Base-by-base conservation (phyloP, 2,113 vertebrate species). In the Uropsilus gracilis region DNA sequence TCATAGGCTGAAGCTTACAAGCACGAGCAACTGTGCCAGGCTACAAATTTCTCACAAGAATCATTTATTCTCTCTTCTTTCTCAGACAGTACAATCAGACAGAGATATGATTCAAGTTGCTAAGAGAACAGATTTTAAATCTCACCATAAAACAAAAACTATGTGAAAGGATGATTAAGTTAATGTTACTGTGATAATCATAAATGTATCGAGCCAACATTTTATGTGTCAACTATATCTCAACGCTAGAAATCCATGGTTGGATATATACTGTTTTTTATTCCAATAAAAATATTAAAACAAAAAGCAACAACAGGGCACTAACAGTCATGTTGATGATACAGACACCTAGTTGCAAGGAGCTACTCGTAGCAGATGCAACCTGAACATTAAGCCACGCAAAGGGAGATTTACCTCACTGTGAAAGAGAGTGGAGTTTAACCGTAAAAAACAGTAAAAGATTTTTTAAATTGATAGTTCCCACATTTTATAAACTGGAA, bases 321-420 rank as follows among this genome's bases (percentile, higher is more conserved):
- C 72, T 17, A 77, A 71, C 5, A 64, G 28, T 17, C 64, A 10
- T 81, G 1, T 32, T 77, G 39, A 55, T 71, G n/a, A 71, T 37
- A 69, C 69, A 84, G 1, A 14, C 34, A 63, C 9, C 20, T 50
- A 91, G 16, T 69, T 34, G 37, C 28, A 7, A 88, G 61, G 26
- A 69, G 81, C 69, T 32, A 64, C 24, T 75, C 87, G 68, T 69
- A 42, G 68, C 1, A 87, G 17, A 76, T 24, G 80, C 44, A 77
- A 77, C 22, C 82, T 77, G 20, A 86, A 86, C 0, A 78, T 20
- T 66, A 82, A 83, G 50, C 8, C 39, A 85, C 86, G 28, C 13
- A 82, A 89, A 89, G 18, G 9, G 24, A 91, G 86, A 95, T 72
- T 57, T 77, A 78, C 57, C 13, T 91, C 37, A 61, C 66, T 84